Evolutionary conservation across 2,797 vertebrate genomes (phyloP).

Genomic region (Linurgus olivaceus): DNA sequence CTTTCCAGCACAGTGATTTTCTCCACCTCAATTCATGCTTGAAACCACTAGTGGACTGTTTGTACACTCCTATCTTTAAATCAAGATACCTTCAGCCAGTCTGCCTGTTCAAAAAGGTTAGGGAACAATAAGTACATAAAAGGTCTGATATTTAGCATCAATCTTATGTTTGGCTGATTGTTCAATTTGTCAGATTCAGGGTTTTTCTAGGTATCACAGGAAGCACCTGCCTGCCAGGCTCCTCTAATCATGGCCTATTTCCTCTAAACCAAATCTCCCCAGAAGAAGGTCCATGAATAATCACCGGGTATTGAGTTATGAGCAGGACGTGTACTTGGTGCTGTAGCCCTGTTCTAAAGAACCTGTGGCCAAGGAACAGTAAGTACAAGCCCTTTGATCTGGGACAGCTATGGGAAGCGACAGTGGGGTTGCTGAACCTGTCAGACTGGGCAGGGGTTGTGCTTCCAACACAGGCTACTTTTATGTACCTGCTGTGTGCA

Average conservation of each 20-base stretch:
- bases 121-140: constrained; percentile 4
- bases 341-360: neutral
- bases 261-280: neutral
- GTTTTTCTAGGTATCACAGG: constrained; percentile 32
- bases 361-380: neutral
- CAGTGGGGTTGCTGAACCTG: neutral
- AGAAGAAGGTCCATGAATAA: neutral
- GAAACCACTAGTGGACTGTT: neutral
- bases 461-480: neutral
- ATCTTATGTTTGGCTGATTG: neutral
- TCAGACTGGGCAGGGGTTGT: neutral
- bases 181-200: neutral
- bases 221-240: constrained; percentile 39
- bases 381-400: neutral
- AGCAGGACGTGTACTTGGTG: neutral
- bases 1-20: neutral
- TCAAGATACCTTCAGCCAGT: neutral
- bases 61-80: constrained; percentile 4
- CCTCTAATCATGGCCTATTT: neutral
- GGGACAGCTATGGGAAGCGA: rapidly evolving
- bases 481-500: neutral
- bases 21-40: neutral
- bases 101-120: neutral
- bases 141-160: neutral
- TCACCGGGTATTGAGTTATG: neutral